Percentiles rank a stretch among this genome's conserved stretches.
Conservation (phyloP, 2,888 invertebrate genomes). For the Thereva unica region DNA sequence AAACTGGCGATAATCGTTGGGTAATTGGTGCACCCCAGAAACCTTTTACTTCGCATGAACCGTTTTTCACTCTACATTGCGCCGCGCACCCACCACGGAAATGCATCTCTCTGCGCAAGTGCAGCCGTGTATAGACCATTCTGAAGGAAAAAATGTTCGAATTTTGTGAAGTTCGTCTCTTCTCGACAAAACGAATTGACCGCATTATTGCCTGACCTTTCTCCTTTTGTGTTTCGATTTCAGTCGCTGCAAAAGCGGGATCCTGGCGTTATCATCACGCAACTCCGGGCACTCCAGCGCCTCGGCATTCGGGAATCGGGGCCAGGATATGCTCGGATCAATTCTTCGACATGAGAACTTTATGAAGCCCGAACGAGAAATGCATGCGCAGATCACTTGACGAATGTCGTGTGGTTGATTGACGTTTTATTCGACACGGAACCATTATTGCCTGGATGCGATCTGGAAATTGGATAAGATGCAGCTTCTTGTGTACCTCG, state of each 20-base stretch:
- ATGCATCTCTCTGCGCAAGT: slow-evolving; percentile 6
- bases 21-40: slow-evolving; percentile 14
- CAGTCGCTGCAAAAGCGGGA: no score
- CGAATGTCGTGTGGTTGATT: slow-evolving; percentile 32
- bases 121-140: no score
- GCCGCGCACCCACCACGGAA: slow-evolving; percentile 27
- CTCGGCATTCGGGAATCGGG: background rate
- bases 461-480: slow-evolving; percentile 8
- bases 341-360: slow-evolving; percentile 28
- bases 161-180: slow-evolving; percentile 10
- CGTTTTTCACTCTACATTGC: background rate
- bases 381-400: slow-evolving; percentile 28
- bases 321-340: slow-evolving; percentile 8
- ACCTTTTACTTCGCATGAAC: background rate
- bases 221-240: slow-evolving; percentile 2
- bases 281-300: background rate
- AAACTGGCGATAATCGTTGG: slow-evolving; percentile 15
- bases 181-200: slow-evolving; percentile 2
- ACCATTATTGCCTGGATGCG: slow-evolving; percentile 26
- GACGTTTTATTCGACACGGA: slow-evolving; percentile 27
- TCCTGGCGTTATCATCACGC: slow-evolving; percentile 16
- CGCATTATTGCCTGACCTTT: slow-evolving; percentile 1
- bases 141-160: background rate
- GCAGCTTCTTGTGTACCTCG: background rate
- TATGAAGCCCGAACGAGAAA: slow-evolving; percentile 15